phyloP scores from a whole-genome alignment of 1,140 invertebrate genomes.

The Gonioctena quinquepunctata region DNA sequence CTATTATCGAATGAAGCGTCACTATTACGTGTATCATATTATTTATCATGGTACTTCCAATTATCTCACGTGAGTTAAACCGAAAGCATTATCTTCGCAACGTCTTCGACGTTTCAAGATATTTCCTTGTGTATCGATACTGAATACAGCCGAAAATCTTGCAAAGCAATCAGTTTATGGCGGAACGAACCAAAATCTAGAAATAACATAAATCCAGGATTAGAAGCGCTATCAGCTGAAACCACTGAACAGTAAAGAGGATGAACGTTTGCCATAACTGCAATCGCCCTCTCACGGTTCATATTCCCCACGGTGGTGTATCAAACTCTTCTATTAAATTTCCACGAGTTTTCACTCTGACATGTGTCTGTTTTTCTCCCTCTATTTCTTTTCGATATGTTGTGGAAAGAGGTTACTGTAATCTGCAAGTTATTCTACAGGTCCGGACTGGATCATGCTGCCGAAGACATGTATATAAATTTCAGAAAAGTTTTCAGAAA shows the following conservation, averaged over 20 bases:
- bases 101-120: no score
- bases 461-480: no score
- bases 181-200: conserved; percentile 27
- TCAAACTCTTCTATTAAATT: neutral
- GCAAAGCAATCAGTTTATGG: conserved; percentile 24
- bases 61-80: no score
- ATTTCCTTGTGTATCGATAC: neutral
- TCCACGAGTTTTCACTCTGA: neutral
- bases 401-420: no score
- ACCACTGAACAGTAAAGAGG: conserved; percentile 45
- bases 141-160: conserved; percentile 20
- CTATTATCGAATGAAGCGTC: no score
- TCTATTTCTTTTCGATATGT: no score
- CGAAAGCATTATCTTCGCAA: no score
- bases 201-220: conserved; percentile 46
- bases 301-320: neutral
- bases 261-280: conserved; percentile 28
- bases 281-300: conserved; percentile 7
- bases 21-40: no score
- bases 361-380: neutral
- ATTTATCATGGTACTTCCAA: no score
- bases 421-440: no score
- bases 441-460: no score
- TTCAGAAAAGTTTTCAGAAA: no score
- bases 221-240: conserved; percentile 41